Base-by-base conservation (phyloP, 2,888 invertebrate species). In the Drosophila cracens region DNA sequence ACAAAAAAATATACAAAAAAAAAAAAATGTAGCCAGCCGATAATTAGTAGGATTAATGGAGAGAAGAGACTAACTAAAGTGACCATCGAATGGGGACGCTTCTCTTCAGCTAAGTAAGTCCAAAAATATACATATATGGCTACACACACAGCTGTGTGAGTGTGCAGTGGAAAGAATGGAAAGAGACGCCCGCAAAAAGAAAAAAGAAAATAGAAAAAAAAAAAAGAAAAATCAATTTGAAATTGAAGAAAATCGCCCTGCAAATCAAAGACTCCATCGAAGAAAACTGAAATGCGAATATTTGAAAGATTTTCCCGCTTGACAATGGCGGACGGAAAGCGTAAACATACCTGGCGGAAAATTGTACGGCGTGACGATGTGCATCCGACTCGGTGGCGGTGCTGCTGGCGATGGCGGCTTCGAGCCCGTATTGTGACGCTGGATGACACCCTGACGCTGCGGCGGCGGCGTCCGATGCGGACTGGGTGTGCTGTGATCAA, bases 381-480 rank as follows among this genome's bases (percentile, higher is more conserved):
- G 92, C 83, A 94, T 92, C 79, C 94, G 93, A 86, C 91, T 93
- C 54, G 93, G 94, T 4, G 93, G 94, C 29, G 94, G 94, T 25
- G 92, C 93, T 59, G 94, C 93, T 67, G 94, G 94, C 54, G 93
- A 93, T 53, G 94, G 93, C 61, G 94, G 94, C 69, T 94, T 94
- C 10, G 93, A 92, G 38, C 95, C 95, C 0, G 96, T 94, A 71
- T 96, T 96, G 85, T 96, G 96, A 78, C 96, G 94, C 88, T 97
- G 96, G 74, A 97, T 97, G 0, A 97, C 97, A 33, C 96, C 96
- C 91, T 96, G 96, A 0, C 96, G 94, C 80, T 94, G 94, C 4
- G 94, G 94, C 31, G 94, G 94, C 11, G 93, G 93, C 68, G 94
- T 92, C 65, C 93, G 91, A 90, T 93, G 93, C 53, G 93, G 93